These are phyloP conservation scores for Hydrocynus forskahlii DNA, from an alignment of 2,797 vertebrate species.

Conservation along the genomic window DNA sequence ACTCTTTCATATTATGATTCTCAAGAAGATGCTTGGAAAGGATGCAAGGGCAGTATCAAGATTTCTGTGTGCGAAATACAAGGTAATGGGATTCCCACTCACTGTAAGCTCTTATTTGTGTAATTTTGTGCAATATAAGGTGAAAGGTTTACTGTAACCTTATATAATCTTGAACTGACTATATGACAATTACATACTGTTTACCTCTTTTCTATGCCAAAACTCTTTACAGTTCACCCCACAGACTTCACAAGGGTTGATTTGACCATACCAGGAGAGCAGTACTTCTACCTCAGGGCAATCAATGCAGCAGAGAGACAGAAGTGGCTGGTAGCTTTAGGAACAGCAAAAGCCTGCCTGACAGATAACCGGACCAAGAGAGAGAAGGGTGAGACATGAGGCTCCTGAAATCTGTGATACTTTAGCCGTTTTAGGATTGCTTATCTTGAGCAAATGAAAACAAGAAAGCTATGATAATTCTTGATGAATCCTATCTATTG, in stretches of 20 bases:
- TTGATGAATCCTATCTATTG: background rate
- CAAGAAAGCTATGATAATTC: background rate
- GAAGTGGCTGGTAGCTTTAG: slow-evolving; percentile 96
- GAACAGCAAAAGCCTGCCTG: slow-evolving; percentile 96
- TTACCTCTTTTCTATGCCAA: slow-evolving; percentile 55
- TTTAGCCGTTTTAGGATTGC: background rate
- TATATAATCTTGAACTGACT: background rate
- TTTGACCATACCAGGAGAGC: slow-evolving; percentile 95
- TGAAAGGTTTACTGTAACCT: background rate
- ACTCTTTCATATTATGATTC: slow-evolving; percentile 98
- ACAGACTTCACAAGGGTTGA: slow-evolving; percentile 94
- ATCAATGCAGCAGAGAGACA: slow-evolving; percentile 96
- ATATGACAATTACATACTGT: background rate
- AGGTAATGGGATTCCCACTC: slow-evolving; percentile 75
- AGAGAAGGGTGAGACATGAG: slow-evolving; percentile 85
- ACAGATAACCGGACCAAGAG: slow-evolving; percentile 95
- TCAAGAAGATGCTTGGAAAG: slow-evolving; percentile 97
- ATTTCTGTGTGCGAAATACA: slow-evolving; percentile 99
- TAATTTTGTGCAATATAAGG: background rate
- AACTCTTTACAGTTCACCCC: slow-evolving; percentile 83
- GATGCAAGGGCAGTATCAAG: slow-evolving; percentile 98
- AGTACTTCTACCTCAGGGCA: slow-evolving; percentile 97
- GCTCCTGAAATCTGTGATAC: background rate
- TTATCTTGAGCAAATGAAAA: background rate
- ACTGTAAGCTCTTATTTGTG: background rate